Conservation (phyloP, 2,113 vertebrate species). For the Trichomycterus rosablanca region DNA sequence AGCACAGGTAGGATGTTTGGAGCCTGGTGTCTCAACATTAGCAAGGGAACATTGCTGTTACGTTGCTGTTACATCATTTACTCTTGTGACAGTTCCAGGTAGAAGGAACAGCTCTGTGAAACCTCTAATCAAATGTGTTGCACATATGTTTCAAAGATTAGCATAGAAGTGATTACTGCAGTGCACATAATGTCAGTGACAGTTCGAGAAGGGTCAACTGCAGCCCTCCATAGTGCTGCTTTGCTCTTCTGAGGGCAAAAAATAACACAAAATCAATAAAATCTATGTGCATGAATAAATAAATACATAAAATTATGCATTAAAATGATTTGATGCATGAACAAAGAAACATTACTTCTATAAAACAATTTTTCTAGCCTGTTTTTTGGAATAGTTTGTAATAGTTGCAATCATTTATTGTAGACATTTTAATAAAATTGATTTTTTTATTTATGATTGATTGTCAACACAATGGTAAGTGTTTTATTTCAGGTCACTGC, state of each 20-base stretch:
- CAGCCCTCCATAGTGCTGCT: too few relatives aligned
- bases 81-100: constrained; percentile 10
- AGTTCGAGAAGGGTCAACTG: too few relatives aligned
- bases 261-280: too few relatives aligned
- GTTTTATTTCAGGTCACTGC: too few relatives aligned
- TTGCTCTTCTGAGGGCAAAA: too few relatives aligned
- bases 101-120: constrained; percentile 5
- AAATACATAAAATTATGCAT: too few relatives aligned
- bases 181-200: too few relatives aligned
- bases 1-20: neutral
- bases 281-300: neutral
- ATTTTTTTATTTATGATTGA: too few relatives aligned
- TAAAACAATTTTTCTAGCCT: neutral
- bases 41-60: neutral
- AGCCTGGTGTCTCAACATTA: neutral
- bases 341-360: neutral
- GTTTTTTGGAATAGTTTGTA: neutral
- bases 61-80: constrained; percentile 27
- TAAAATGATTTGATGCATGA: neutral
- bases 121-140: neutral
- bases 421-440: too few relatives aligned
- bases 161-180: too few relatives aligned
- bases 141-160: neutral
- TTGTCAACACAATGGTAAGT: too few relatives aligned
- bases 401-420: too few relatives aligned